Evolutionary conservation across 2,797 vertebrate species (phyloP), one percentile per base, ranked within the genome.

Genomic region (Echiichthys vipera): DNA sequence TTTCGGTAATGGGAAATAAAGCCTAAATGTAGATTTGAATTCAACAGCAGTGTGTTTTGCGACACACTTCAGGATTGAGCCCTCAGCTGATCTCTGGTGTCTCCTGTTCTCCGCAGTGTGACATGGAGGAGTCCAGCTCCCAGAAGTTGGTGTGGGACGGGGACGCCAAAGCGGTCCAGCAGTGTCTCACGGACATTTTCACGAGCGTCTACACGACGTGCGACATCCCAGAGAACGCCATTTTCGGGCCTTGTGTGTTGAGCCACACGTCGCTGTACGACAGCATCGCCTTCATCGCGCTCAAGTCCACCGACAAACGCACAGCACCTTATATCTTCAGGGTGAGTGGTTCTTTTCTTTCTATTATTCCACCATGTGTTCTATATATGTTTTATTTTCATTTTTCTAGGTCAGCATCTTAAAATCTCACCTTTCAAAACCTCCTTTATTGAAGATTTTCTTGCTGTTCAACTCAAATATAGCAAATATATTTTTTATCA

Each of bases 171-270:
- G 96, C 96, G 18, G 97, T 99, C 54, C 97, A 99, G 90, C 98
- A 99, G 88, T 99, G 98, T 86, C 94, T 99, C 62, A 99, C 97
- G 29, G 97, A 99, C 90, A 99, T 99, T 70, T 99, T 99, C 82
- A 99, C 98, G 61, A 99, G 97, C 81, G 98, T 99, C 42, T 99
- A 95, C 91, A 99, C 98, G 71, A 98, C 97, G 58, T 99, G 98
- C 56, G 97, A 99, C 92, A 96, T 99, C 65, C 98, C 97, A 0
- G 96, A 98, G 88, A 97, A 96, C 81, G 98, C 98, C 64, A 97
- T 99, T 58, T 98, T 99, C 46, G 98, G 98, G 17, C 98, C 98
- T 8, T 99, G 98, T 36, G 94, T 98, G 50, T 84, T 99, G 86
- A 98, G 97, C 94, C 97, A 99, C 91, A 99, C 98, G 42, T 99